Conservation (phyloP, 1,140 invertebrate genomes). For the Mamestra configurata region DNA sequence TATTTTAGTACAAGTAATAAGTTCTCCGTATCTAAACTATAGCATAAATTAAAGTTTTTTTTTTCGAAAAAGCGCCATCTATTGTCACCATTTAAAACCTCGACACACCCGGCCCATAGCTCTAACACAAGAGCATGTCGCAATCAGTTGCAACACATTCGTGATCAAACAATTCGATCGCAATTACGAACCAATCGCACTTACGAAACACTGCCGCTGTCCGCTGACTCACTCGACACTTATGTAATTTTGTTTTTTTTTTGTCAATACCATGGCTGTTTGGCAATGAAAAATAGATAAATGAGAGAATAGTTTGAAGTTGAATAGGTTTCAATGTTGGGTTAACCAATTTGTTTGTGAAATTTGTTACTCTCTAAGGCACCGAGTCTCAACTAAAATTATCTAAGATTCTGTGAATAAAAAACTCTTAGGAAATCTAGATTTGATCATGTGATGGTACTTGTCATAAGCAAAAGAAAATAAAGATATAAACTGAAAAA, state of each 20-base stretch:
- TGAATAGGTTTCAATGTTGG: background rate
- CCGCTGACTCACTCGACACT: background rate
- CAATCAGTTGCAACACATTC: background rate
- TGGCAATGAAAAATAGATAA: conserved; percentile 23
- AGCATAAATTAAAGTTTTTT: too few species aligned
- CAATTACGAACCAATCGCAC: background rate
- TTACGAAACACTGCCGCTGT: conserved; percentile 14
- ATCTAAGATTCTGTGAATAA: too few species aligned
- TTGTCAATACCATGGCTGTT: background rate
- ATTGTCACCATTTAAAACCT: background rate
- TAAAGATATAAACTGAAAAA: too few species aligned
- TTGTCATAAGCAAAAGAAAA: too few species aligned
- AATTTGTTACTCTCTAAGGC: background rate
- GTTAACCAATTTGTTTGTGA: background rate
- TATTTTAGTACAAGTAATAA: too few species aligned
- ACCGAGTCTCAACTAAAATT: background rate
- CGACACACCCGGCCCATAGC: conserved; percentile 8
- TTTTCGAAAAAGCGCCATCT: conserved; percentile 30
- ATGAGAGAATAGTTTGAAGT: background rate
- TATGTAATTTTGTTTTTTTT: conserved; percentile 17
- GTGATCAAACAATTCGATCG: conserved; percentile 14
- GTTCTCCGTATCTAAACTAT: too few species aligned
- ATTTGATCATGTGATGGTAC: too few species aligned
- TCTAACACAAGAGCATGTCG: background rate
- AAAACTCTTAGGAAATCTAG: too few species aligned